Evolutionary conservation across 2,113 vertebrate species (phyloP).

Genomic region (Cynoglossus semilaevis): DNA sequence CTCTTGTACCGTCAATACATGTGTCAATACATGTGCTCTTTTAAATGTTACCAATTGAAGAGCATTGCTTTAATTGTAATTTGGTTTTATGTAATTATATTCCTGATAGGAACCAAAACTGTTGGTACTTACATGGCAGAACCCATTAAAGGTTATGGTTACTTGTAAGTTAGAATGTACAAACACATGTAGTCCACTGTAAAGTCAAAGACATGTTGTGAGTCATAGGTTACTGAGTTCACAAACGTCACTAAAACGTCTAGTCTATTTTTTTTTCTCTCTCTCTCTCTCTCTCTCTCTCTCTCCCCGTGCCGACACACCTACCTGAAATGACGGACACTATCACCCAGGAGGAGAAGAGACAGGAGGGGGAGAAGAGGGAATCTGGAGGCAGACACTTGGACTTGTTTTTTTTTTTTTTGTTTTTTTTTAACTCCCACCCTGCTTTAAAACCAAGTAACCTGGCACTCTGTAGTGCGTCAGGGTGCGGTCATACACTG

Average conservation of each 20-base stretch:
- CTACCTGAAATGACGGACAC: constrained; percentile 72
- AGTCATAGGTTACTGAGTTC: constrained; percentile 35
- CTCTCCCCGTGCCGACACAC: constrained; percentile 66
- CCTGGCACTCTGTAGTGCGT: constrained; percentile 73
- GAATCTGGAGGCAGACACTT: constrained; percentile 71
- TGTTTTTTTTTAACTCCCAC: too few species aligned
- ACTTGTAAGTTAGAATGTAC: too few species aligned
- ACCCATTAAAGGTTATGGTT: too few species aligned
- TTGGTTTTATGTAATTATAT: too few species aligned
- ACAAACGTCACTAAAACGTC: neutral
- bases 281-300: too few species aligned
- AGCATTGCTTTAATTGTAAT: too few species aligned
- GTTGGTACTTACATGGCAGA: too few species aligned
- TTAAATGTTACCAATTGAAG: too few species aligned
- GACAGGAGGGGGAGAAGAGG: neutral
- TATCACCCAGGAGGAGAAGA: constrained; percentile 60
- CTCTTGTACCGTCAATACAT: too few species aligned
- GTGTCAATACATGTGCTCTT: too few species aligned
- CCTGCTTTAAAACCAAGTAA: constrained; percentile 63
- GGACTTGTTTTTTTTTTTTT: constrained; percentile 27
- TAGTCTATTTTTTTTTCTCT: constrained; percentile 4
- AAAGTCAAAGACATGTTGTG: constrained; percentile 11
- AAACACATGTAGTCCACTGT: too few species aligned
- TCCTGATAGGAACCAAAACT: too few species aligned
- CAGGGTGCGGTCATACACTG: constrained; percentile 47